Evolutionary conservation across 2,113 vertebrate genomes (phyloP).

Genomic region (Cinclus cinclus): DNA sequence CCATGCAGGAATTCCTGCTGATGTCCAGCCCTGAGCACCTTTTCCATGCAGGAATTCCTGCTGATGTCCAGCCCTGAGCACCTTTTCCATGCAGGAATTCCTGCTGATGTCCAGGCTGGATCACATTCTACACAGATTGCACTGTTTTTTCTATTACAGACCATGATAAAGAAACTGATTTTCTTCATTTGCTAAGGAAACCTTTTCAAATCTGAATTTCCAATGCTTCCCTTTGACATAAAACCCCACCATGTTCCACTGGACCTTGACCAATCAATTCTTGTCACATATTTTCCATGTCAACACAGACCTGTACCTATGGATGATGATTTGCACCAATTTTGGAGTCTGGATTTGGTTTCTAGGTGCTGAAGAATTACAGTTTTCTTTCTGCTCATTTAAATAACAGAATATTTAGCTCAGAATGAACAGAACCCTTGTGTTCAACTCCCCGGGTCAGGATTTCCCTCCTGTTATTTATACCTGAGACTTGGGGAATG

Average conservation of each 20-base stretch:
- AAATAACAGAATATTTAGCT: not conserved
- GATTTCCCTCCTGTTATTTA: not conserved
- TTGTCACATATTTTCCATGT: not conserved
- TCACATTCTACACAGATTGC: not conserved
- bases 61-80: rapidly evolving
- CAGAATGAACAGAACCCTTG: not conserved
- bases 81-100: not conserved
- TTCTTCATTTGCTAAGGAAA: not conserved
- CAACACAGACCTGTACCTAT: not conserved
- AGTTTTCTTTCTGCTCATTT: not conserved
- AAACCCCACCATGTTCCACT: not conserved
- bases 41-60: not conserved
- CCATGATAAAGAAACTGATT: not conserved
- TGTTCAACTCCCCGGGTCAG: not conserved
- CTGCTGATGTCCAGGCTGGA: not conserved
- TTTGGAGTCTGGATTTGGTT: not conserved
- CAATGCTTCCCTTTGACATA: not conserved
- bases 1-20: too few relatives aligned
- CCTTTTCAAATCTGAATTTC: not conserved
- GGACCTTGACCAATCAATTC: not conserved
- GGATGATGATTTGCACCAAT: not conserved
- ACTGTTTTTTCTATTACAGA: not conserved
- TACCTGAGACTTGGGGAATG: not conserved
- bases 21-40: not conserved
- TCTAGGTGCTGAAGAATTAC: not conserved